phyloP scores from a whole-genome alignment of 2,797 vertebrate species.

The Clarias fuscus region DNA sequence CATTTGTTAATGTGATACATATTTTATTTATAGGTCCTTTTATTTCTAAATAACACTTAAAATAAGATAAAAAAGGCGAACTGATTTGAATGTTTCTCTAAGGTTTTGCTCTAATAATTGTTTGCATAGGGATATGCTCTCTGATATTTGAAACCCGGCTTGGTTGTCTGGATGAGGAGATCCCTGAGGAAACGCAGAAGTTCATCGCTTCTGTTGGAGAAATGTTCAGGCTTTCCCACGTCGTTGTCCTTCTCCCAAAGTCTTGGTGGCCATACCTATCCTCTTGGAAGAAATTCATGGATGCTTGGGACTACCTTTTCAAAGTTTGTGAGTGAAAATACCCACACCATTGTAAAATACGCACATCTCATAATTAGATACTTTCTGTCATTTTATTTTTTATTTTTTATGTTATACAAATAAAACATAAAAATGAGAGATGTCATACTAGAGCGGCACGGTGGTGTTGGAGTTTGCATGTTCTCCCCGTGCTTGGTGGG shows the following conservation, averaged over 20 bases:
- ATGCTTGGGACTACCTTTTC: slow-evolving; percentile 77
- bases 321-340: slow-evolving; percentile 68
- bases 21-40: not conserved
- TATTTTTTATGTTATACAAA: not conserved
- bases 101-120: not conserved
- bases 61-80: not conserved
- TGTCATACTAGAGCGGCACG: too few species aligned
- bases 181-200: slow-evolving; percentile 75
- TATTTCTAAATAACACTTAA: not conserved
- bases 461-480: too few species aligned
- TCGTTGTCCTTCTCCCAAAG: slow-evolving; percentile 73
- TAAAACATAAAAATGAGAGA: not conserved
- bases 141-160: slow-evolving; percentile 78
- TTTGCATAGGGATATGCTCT: slow-evolving; percentile 69
- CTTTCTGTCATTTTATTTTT: not conserved
- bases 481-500: too few species aligned
- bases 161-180: slow-evolving; percentile 73
- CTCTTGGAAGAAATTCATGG: slow-evolving; percentile 75
- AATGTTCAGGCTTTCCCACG: slow-evolving; percentile 72
- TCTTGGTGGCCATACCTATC: slow-evolving; percentile 72
- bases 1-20: not conserved
- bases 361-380: not conserved
- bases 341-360: not conserved
- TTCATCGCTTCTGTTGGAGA: slow-evolving; percentile 80
- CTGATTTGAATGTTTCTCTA: not conserved